These are phyloP conservation scores for Tympanoctomys barrerae DNA, from an alignment of 2,797 vertebrate species.

Conservation along the genomic window DNA sequence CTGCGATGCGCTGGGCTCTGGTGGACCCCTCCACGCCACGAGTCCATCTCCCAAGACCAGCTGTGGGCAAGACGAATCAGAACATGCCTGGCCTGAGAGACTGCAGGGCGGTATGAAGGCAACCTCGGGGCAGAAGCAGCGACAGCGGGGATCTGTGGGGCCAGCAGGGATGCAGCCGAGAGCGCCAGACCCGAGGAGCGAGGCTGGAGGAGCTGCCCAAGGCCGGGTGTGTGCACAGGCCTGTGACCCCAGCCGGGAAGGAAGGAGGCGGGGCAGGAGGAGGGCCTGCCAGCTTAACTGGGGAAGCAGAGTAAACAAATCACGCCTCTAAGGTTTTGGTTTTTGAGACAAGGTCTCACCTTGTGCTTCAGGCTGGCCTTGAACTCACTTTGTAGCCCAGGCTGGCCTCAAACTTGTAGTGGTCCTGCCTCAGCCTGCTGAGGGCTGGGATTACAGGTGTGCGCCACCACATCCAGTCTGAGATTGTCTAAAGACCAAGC, in stretches of 20 bases:
- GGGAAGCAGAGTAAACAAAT: constrained; percentile 13
- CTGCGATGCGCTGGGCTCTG: background rate
- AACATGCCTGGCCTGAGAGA: background rate
- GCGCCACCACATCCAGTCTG: background rate
- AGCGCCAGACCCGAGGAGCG: too few relatives aligned
- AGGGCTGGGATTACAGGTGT: too few relatives aligned
- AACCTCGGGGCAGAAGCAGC: background rate
- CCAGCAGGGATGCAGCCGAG: background rate
- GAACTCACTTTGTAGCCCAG: too few relatives aligned
- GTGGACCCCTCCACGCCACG: background rate
- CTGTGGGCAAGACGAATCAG: background rate
- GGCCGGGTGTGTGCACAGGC: background rate
- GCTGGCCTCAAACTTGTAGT: too few relatives aligned
- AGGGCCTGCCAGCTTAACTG: background rate
- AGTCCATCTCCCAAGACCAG: background rate
- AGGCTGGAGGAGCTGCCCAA: too few relatives aligned
- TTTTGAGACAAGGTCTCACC: too few relatives aligned
- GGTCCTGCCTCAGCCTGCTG: too few relatives aligned
- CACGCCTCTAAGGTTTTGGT: background rate
- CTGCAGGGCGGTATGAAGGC: background rate
- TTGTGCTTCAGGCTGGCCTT: too few relatives aligned
- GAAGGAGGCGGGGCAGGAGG: background rate
- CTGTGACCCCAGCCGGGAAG: background rate
- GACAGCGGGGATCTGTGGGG: background rate
- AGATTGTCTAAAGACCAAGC: constrained; percentile 39